Evolutionary conservation across 2,113 vertebrate species (phyloP), one percentile per base, ranked within the genome.

Genomic region (Mastomys coucha): DNA sequence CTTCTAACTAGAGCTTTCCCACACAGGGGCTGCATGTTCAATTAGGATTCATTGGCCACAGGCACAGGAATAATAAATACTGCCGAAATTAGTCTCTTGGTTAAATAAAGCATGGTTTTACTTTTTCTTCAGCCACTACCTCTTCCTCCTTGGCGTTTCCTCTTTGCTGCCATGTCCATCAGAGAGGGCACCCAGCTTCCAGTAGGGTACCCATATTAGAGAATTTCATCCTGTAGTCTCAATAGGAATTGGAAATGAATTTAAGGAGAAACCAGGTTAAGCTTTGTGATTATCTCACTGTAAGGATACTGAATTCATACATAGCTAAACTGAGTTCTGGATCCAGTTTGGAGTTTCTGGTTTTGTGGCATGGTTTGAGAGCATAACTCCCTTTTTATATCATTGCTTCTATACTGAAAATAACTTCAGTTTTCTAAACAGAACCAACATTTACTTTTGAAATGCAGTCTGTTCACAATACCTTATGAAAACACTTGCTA

Each of bases 391-490:
- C 45, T 84, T 90, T 96, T 96, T 58, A 72, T 95, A 75, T 91
- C 70, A 86, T 92, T 92, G 51, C 86, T 95, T 96, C 76, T 95
- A 4, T 89, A 88, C 63, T 72, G 58, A 77, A 88, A 96, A 89
- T 94, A 51, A 36, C 24, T 51, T 95, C 75, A n/a, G 49, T 69
- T 91, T 95, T 95, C 81, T 63, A 92, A 89, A 91, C 22, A 85
- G 77, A 95, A 87, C 45, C 77, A 84, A 93, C 69, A 77, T 76
- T 60, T 81, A 92, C 56, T 96, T 96, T 95, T 95, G 76, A 95
- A 88, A 96, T 70, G 93, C 31, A 89, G 56, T 72, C 86, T 89
- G 42, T 84, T 96, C 65, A 73, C 58, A 39, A 7, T 73, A 65
- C 20, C 70, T 91, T 80, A 36, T 90, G 84, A 95, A 89, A 93